These are phyloP conservation scores for Temnothorax unifasciatus DNA, from an alignment of 2,888 invertebrate genomes.

Conservation along the genomic window DNA sequence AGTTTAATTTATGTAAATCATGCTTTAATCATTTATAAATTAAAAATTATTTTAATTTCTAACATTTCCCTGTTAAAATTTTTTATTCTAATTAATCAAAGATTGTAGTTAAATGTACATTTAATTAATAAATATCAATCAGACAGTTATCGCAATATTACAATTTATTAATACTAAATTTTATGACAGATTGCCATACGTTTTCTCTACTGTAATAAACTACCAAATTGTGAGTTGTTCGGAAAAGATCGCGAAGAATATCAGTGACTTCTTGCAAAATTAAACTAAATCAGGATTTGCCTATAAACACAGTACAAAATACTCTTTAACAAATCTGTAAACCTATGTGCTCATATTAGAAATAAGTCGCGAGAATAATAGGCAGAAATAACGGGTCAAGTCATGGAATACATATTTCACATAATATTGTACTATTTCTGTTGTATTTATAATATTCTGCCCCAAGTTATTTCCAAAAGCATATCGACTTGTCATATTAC, in stretches of 20 bases:
- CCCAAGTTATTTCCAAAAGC: not conserved
- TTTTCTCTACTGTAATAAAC: conserved; percentile 10
- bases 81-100: not conserved
- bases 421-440: not conserved
- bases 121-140: not conserved
- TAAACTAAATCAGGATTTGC: not conserved
- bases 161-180: conserved; percentile 17
- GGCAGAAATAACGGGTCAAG: not conserved
- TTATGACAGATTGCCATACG: conserved; percentile 24
- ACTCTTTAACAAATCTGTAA: not conserved
- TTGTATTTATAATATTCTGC: no score
- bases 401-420: not conserved
- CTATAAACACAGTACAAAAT: not conserved
- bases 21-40: not conserved
- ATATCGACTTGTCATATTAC: not conserved
- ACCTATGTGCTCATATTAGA: not conserved
- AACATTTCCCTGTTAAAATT: not conserved
- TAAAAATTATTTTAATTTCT: not conserved
- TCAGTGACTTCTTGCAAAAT: not conserved
- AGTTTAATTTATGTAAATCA: not conserved
- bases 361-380: not conserved
- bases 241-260: not conserved
- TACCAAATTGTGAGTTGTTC: conserved; percentile 21
- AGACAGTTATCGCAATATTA: not conserved
- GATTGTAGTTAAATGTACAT: not conserved